Evolutionary conservation across 92 coral and sea anemone genomes (phyloP), one percentile per base, ranked within the genome.

Genomic region (Palythoa grandis): DNA sequence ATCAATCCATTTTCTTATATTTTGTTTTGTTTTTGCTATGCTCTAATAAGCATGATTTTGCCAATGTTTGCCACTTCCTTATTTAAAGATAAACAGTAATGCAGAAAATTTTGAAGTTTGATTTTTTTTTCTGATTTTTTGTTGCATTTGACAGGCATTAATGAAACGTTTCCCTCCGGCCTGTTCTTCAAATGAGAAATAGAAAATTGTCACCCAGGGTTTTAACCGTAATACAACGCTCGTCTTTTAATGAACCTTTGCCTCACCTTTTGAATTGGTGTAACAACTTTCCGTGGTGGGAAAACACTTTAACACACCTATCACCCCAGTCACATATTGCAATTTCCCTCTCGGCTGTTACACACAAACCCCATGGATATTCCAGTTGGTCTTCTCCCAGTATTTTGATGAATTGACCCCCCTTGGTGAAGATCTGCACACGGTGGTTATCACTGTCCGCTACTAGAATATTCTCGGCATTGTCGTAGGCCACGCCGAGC

Each of bases 321-420:
- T 93, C 90, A 9, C 91, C 91, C 83, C 93, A 94, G 84, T 94
- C 98, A 61, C 95, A 90, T 52, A 94, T 92, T 35, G 89, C 83
- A 17, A 89, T 69, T 35, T 84, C 85, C 63, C 98, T 95, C 57
- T 78, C 80, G 47, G 74, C 86, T 24, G 90, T 79, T 54, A 89
- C 88, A 72, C 93, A 90, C 65, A 94, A 72, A 2, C 98, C 98
- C 88, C 91, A 88, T 22, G 98, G 98, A 70, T 89, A 89, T 43
- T 94, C 92, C 7, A 94, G 95, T 17, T 87, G 66, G 35, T 86
- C 89, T 54, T 88, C 75, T 40, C 98, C 98, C 73, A 94, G 73
- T n/a, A 92, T 86, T 54, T 79, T 88, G 52, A 82, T 84, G 70
- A 92, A 90, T 38, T 88, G 78, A 9, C 95, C 98, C 10, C 71